Evolutionary conservation across 2,888 invertebrate species (phyloP), one percentile per base, ranked within the genome.

Genomic region (Xylota segnis): DNA sequence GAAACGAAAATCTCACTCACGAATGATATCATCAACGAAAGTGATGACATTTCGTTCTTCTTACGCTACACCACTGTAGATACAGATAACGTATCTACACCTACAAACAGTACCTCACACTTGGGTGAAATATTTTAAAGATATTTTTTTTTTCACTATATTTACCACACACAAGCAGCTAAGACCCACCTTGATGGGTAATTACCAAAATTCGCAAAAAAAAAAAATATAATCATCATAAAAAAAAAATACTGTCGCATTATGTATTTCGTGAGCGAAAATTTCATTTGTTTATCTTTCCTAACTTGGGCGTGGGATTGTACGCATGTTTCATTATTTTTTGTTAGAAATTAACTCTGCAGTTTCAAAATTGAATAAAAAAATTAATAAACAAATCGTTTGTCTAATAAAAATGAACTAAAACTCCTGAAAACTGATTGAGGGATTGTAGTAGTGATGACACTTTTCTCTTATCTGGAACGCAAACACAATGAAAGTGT

Each of bases 11-110:
- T 40, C 32, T 29, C 43, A 61, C 12, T 70, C 61, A n/a, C 27
- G 27, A 70, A 77, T 77, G 77, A 77, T 77, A 77, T 77, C 77
- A 77, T 77, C 77, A 77, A 77, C 77, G 61, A 70, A 70, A 77
- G 77, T 77, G 77, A 77, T 70, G 34, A 27, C 45, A 58, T 47
- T 70, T 32, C 5, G 5, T 70, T 56, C 58, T 47, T 16, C 4
- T 37, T 40, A 23, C 12, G 4, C 2, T 43, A 43, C 5, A 43
- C 43, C 58, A 29, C 34, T 52, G 27, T 59, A 32, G 43, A 52
- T 18, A 77, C 34, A 56, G 63, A 71, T 63, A 70, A 61, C 50
- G 16, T 12, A 9, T 2, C 23, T 23, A 23, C 23, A 52, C 7
- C 2, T 10, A 32, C 3, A 18, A 14, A 37, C 1, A 1, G 5